Conservation (phyloP, 35 echinoderm and acorn worm species). For the Hemicentrotus pulcherrimus region DNA sequence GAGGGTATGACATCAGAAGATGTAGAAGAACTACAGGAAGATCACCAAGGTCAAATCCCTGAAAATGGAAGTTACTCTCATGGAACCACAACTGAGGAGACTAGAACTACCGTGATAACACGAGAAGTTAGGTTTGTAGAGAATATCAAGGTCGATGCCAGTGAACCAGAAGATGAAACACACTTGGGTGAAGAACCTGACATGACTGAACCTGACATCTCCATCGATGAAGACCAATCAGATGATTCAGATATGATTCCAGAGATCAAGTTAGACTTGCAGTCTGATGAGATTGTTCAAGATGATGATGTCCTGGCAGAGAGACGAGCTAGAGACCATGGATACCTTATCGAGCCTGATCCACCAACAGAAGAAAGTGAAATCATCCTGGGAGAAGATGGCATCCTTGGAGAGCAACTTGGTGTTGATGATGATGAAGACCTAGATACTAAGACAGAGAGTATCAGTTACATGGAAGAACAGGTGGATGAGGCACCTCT, state of each 20-base stretch:
- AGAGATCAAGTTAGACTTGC: slow-evolving; percentile 42
- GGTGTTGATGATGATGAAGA: slow-evolving; percentile 37
- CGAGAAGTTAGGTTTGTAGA: slow-evolving; percentile 44
- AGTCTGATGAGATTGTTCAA: slow-evolving; percentile 46
- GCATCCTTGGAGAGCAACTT: neutral
- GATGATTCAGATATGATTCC: slow-evolving; percentile 50
- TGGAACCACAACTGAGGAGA: neutral
- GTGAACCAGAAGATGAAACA: slow-evolving; percentile 25
- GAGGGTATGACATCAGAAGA: slow-evolving; percentile 42
- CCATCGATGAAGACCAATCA: slow-evolving; percentile 38
- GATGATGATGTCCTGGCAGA: slow-evolving; percentile 55
- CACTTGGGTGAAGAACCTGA: neutral
- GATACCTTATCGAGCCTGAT: slow-evolving; percentile 64
- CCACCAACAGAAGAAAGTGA: slow-evolving; percentile 76
- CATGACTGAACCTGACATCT: slow-evolving; percentile 24
- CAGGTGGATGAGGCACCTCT: slow-evolving; percentile 28
- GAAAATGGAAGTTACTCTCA: neutral
- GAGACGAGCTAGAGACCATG: slow-evolving; percentile 46
- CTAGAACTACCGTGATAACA: neutral
- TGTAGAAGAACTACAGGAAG: slow-evolving; percentile 55
- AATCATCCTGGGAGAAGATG: slow-evolving; percentile 42
- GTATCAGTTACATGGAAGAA: slow-evolving; percentile 49
- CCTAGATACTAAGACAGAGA: slow-evolving; percentile 7
- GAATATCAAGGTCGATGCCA: slow-evolving; percentile 18
- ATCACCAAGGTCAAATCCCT: neutral